Evolutionary conservation across 2,888 invertebrate genomes (phyloP).

Genomic region (Thyatira batis): DNA sequence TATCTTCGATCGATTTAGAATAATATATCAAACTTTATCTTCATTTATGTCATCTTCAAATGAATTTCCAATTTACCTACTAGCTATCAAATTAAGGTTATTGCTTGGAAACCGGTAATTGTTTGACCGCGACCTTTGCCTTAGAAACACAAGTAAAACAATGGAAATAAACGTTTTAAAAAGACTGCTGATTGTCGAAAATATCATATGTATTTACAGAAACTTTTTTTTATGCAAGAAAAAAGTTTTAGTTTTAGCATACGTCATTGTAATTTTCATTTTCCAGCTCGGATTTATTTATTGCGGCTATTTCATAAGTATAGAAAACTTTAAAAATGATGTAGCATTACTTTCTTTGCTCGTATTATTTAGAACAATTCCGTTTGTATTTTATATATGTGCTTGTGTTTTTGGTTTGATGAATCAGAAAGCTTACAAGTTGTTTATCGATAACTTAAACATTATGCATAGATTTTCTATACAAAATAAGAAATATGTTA

Average conservation of each 20-base stretch:
- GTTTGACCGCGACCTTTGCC: background rate
- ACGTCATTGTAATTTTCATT: background rate
- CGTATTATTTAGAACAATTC: background rate
- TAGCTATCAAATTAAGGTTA: background rate
- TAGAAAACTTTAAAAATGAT: background rate
- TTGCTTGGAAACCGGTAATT: too few relatives aligned
- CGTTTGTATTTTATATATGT: background rate
- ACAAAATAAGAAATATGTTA: background rate
- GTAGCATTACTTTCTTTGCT: background rate
- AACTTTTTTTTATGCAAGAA: background rate
- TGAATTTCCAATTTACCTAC: background rate
- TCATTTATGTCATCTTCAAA: background rate
- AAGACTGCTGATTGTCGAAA: background rate
- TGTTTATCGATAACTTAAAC: background rate
- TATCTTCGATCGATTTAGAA: too few relatives aligned
- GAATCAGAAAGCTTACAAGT: background rate
- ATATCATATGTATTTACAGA: background rate
- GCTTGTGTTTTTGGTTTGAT: background rate
- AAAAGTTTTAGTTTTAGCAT: background rate
- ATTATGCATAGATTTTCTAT: background rate
- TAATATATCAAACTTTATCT: background rate
- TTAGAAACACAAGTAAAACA: background rate
- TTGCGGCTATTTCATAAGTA: background rate
- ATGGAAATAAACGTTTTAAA: background rate
- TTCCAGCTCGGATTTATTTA: background rate